Evolutionary conservation across 2,797 vertebrate genomes (phyloP), one percentile per base, ranked within the genome.

Genomic region (Decapterus maruadsi): DNA sequence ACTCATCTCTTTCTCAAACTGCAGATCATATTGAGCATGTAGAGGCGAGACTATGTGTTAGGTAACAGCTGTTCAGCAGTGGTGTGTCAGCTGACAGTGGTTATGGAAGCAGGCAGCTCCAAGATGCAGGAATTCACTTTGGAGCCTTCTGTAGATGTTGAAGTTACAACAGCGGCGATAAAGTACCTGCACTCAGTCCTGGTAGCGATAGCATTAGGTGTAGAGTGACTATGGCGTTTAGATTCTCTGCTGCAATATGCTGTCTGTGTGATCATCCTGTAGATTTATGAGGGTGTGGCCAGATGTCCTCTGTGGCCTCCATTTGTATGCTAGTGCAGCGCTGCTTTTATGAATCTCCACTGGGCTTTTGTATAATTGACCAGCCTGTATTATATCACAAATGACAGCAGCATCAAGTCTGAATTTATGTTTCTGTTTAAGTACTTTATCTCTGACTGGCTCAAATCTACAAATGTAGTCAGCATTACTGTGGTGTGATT

Each of bases 61-160:
- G 68, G 68, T 79, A 78, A 78, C 64, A 71, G 84, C 45, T 73
- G 71, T 60, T 73, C 61, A 62, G 56, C 75, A 64, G 58, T 9
- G 68, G 53, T 62, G 62, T 77, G 69, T 80, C 74, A 80, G 73
- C 70, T 80, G 73, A 75, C 73, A 58, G 45, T 46, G 60, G 46
- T 68, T 51, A 71, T 64, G 10, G 57, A 77, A 51, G 48, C 6
- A 3, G 43, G 50, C 2, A 4, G 26, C 20, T 82, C 26, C 40
- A 62, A 57, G 56, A 73, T 38, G 31, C 42, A 73, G 57, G 64
- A 76, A 68, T 72, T 68, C 12, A 64, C 54, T 4, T 29, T 45
- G 17, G 38, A 72, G 59, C 42, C 62, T 29, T 77, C 22, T 68
- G 48, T 45, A 42, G 29, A 62, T 26, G 45, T 42, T 4, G 1